Conservation (phyloP, 2,888 invertebrate species). For the Drosophila percnosoma region DNA sequence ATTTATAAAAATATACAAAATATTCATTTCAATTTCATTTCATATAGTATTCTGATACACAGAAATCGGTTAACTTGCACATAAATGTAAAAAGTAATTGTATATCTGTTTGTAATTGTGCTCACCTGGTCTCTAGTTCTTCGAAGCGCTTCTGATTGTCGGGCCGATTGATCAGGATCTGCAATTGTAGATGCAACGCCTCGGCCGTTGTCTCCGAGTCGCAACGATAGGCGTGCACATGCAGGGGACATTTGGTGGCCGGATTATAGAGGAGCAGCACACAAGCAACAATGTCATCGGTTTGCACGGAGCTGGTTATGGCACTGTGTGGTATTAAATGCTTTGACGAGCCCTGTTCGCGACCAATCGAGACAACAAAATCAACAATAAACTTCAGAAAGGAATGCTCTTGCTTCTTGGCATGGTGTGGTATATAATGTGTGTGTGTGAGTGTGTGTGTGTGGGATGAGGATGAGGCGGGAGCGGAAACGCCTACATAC, state of each 20-base stretch:
- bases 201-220: conserved; percentile 97
- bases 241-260: conserved; percentile 96
- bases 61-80: neutral
- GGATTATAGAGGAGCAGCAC: conserved; percentile 97
- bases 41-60: neutral
- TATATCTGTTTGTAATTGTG: neutral
- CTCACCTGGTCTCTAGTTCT: conserved; percentile 89
- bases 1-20: neutral
- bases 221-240: conserved; percentile 97
- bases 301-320: conserved; percentile 95
- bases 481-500: conserved; percentile 79
- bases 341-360: conserved; percentile 88
- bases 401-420: neutral
- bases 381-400: neutral
- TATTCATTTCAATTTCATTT: neutral
- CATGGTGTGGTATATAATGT: neutral
- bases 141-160: conserved; percentile 94
- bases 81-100: neutral
- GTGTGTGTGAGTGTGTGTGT: neutral
- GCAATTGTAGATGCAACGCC: conserved; percentile 93
- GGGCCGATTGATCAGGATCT: conserved; percentile 92
- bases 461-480: neutral
- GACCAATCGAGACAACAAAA: neutral
- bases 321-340: conserved; percentile 97
- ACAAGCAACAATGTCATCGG: conserved; percentile 96